phyloP scores from a whole-genome alignment of 2,888 invertebrate species.

The Lithophane socia region DNA sequence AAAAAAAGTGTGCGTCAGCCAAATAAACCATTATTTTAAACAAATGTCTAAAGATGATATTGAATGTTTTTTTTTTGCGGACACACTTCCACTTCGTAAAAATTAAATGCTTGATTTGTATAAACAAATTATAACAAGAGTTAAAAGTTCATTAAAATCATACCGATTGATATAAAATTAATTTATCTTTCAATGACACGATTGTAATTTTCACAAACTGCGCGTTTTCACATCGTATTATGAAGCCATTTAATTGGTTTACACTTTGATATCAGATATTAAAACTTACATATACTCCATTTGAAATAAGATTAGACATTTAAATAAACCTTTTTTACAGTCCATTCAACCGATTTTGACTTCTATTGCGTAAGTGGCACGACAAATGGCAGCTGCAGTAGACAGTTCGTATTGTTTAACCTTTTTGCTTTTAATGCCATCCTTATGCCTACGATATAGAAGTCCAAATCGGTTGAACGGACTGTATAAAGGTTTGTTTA shows the following conservation, averaged over 20 bases:
- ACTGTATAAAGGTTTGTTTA: too few species aligned
- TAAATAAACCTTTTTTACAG: too few species aligned
- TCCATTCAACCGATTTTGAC: too few species aligned
- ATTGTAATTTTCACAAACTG: not conserved
- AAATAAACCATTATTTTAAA: not conserved
- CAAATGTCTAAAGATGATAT: not conserved
- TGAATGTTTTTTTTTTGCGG: not conserved
- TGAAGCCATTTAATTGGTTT: not conserved
- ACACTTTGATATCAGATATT: conserved; percentile 11
- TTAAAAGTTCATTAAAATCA: conserved; percentile 14
- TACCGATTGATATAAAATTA: conserved; percentile 1
- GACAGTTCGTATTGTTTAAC: too few species aligned
- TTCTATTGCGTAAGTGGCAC: too few species aligned
- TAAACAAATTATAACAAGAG: not conserved
- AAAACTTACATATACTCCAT: not conserved
- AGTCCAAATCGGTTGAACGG: too few species aligned
- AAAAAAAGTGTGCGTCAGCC: not conserved
- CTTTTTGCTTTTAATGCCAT: too few species aligned
- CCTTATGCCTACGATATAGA: too few species aligned
- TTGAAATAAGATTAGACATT: too few species aligned
- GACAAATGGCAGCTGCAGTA: too few species aligned
- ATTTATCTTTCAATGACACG: conserved; percentile 5
- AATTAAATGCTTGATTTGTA: not conserved
- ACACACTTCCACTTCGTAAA: not conserved
- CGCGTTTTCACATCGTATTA: not conserved